These are phyloP conservation scores for Drosophila quadrilineata DNA, from an alignment of 1,140 invertebrate species.

Conservation along the genomic window DNA sequence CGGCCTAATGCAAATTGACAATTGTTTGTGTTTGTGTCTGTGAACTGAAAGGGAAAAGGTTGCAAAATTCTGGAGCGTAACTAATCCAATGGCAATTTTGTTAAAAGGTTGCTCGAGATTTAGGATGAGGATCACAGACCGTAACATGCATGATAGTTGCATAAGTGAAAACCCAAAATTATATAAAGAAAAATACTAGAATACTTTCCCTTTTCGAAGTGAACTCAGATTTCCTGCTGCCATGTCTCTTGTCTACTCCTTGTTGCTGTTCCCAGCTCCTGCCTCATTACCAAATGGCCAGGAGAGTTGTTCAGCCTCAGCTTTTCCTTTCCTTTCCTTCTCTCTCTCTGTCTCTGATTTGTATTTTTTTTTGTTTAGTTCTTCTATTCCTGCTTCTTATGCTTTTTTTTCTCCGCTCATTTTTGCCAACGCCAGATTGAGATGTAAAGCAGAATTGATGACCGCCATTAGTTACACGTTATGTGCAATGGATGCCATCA, in stretches of 20 bases:
- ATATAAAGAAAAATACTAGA: conserved; percentile 14
- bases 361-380: too few species aligned
- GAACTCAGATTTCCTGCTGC: conserved; percentile 42
- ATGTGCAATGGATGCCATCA: conserved; percentile 82
- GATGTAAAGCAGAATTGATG: conserved; percentile 82
- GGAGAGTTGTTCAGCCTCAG: conserved; percentile 19
- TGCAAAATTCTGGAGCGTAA: conserved; percentile 64
- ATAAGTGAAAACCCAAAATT: conserved; percentile 36
- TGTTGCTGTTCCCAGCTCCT: too few species aligned
- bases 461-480: conserved; percentile 82
- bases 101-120: conserved; percentile 20
- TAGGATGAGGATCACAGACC: conserved; percentile 20
- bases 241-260: too few species aligned
- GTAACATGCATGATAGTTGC: conserved; percentile 35
- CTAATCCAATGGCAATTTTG: conserved; percentile 43
- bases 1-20: conserved; percentile 69
- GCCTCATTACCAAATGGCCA: conserved; percentile 52
- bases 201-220: conserved; percentile 48
- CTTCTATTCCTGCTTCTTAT: not conserved
- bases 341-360: not conserved
- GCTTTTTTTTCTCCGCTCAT: conserved; percentile 21
- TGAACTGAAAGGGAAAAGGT: conserved; percentile 58
- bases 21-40: conserved; percentile 43
- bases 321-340: conserved; percentile 22
- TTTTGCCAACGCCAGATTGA: conserved; percentile 80